Evolutionary conservation across 2,888 invertebrate genomes (phyloP).

Genomic region (Xestoiulus laeticollis): DNA sequence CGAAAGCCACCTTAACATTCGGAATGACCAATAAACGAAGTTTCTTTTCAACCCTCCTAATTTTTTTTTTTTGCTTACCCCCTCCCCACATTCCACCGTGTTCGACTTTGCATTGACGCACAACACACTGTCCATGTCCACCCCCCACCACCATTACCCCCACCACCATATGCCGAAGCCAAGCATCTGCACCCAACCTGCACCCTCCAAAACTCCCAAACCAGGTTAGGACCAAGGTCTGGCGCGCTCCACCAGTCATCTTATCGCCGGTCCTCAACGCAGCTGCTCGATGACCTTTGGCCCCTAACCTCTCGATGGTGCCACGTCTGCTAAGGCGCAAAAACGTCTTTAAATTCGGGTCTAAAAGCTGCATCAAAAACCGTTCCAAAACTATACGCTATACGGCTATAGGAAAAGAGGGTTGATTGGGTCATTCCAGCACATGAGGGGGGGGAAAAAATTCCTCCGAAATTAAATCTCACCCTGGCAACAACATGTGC

Average conservation of each 20-base stretch:
- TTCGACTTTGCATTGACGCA: background rate
- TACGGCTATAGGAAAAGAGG: background rate
- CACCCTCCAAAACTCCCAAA: too few species aligned
- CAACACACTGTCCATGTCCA: background rate
- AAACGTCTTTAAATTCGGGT: background rate
- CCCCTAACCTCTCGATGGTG: background rate
- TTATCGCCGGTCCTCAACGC: background rate
- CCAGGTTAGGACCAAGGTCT: background rate
- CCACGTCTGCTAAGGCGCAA: background rate
- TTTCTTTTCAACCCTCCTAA: background rate
- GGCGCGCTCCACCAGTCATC: background rate
- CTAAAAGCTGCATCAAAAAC: background rate
- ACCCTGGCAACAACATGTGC: background rate
- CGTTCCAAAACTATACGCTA: background rate
- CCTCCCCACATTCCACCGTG: slow-evolving; percentile 40
- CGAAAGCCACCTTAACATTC: slow-evolving; percentile 9
- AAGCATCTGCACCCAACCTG: slow-evolving; percentile 25
- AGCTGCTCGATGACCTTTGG: background rate
- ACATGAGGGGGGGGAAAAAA: background rate
- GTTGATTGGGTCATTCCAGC: background rate
- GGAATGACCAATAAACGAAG: background rate
- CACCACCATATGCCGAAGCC: background rate
- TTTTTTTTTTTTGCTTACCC: background rate
- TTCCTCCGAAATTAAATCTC: slow-evolving; percentile 23
- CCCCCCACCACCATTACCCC: too few species aligned